Evolutionary conservation across 2,113 vertebrate genomes (phyloP).

Genomic region (Siniperca chuatsi): DNA sequence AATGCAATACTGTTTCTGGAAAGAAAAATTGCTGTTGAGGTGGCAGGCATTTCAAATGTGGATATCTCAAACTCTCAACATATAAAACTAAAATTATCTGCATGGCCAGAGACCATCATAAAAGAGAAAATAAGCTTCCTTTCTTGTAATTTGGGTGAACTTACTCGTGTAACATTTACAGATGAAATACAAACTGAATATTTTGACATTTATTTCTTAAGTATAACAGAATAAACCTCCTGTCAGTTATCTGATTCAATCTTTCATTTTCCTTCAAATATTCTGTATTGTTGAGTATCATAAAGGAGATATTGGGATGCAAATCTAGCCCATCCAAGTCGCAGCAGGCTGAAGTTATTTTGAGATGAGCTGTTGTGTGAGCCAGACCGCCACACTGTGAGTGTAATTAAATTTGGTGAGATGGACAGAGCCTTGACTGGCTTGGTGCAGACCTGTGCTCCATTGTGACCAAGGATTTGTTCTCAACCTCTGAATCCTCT

Average conservation of each 20-base stretch:
- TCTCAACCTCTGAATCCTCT: conserved; percentile 69
- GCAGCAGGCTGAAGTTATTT: conserved; percentile 36
- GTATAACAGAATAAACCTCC: neutral
- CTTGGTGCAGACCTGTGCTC: conserved; percentile 59
- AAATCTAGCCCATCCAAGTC: conserved; percentile 14
- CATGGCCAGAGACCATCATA: neutral
- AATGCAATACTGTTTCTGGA: neutral
- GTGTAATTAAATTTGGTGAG: conserved; percentile 66
- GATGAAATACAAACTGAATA: neutral
- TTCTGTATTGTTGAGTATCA: neutral
- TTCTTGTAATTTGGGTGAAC: neutral
- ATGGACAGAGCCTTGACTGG: conserved; percentile 50
- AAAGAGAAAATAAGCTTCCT: neutral
- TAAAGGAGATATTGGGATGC: conserved; percentile 23
- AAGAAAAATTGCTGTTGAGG: conserved; percentile 1
- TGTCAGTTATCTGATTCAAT: neutral
- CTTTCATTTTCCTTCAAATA: conserved; percentile 9
- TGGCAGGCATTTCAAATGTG: neutral
- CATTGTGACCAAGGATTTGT: conserved; percentile 68
- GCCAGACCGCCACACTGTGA: conserved; percentile 30
- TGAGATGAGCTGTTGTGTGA: conserved; percentile 49
- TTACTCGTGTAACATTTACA: neutral
- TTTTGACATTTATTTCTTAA: neutral
- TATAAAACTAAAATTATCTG: neutral
- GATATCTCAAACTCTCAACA: neutral